phyloP scores from a whole-genome alignment of 1,140 invertebrate species.

The Leptoteleia sp. region DNA sequence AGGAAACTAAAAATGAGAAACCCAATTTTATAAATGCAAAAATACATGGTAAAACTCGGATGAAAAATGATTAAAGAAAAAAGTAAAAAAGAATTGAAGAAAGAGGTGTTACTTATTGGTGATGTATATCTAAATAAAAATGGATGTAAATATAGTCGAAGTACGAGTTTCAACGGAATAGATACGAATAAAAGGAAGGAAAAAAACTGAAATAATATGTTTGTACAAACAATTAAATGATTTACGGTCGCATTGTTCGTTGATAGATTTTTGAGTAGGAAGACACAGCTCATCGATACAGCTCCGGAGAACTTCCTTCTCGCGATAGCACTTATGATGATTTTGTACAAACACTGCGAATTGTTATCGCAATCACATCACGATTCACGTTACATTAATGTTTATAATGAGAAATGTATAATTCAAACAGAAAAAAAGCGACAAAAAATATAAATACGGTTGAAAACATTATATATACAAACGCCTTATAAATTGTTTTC shows the following conservation, averaged over 20 bases:
- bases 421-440: slow-evolving; percentile 66
- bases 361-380: slow-evolving; percentile 73
- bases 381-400: slow-evolving; percentile 71
- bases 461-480: slow-evolving; percentile 64
- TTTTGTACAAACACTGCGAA: slow-evolving; percentile 73
- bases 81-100: slow-evolving; percentile 5
- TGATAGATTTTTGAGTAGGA: slow-evolving; percentile 62
- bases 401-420: slow-evolving; percentile 72
- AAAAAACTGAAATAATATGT: too few species aligned
- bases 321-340: slow-evolving; percentile 70
- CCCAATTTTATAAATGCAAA: slow-evolving; percentile 56
- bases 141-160: slow-evolving; percentile 63
- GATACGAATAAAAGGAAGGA: too few species aligned
- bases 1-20: slow-evolving; percentile 10
- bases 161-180: too few species aligned
- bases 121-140: slow-evolving; percentile 51
- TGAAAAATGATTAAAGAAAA: slow-evolving; percentile 10
- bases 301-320: slow-evolving; percentile 66
- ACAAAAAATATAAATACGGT: slow-evolving; percentile 65
- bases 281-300: slow-evolving; percentile 64
- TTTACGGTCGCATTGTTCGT: too few species aligned
- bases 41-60: slow-evolving; percentile 9
- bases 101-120: slow-evolving; percentile 10
- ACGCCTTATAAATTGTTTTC: too few species aligned
- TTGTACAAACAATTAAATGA: too few species aligned